Base-by-base conservation (phyloP, 2,113 vertebrate genomes). In the Polyodon spathula region DNA sequence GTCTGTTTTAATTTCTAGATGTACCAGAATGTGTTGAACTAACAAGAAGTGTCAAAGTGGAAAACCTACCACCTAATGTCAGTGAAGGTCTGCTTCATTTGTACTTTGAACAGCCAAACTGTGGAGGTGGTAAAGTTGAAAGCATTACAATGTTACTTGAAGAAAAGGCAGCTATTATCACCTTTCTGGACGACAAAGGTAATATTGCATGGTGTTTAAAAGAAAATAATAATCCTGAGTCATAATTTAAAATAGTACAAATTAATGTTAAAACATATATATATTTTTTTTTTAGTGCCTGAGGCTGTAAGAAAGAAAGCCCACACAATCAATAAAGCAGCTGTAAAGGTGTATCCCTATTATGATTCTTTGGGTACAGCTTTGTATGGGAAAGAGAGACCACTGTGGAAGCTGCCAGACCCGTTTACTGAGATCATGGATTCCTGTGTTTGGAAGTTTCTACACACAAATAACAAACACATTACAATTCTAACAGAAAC, bases 41-140 rank as follows among this genome's bases (percentile, higher is more conserved):
- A 55, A 84, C 93, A 27, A 71, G 58, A 17, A 81, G 69, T 38
- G 50, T 93, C 56, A 68, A 73, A 16, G 82, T 82, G 60, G 93
- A 97, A 73, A 83, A 88, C 15, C 4, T 90, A 8, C 73, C 87
- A 1, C 72, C 67, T 52, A 62, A 72, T 53, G 59, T 68, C 0
- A 40, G 59, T 37, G 69, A 66, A 15, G 75, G 83, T 40, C 61
- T 75, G 11, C 66, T 97, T 10, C 37, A 41, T 0, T 2, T 90
- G 14, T 92, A 88, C 70, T 95, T 96, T 78, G 89, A 93, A 65
- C n/a, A n/a, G n/a, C n/a, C n/a, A n/a, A n/a, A n/a, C n/a, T n/a
- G n/a, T n/a, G 85, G 86, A 62, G 82, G 66, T 8, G 89, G 81
- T 0, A 77, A 61, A 2, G 64, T 87, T 1, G 72, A 74, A 46